Percentiles rank a stretch among this genome's conserved stretches.
phyloP scores from a whole-genome alignment of 2,888 invertebrate species.

The Brachyptera risi region DNA sequence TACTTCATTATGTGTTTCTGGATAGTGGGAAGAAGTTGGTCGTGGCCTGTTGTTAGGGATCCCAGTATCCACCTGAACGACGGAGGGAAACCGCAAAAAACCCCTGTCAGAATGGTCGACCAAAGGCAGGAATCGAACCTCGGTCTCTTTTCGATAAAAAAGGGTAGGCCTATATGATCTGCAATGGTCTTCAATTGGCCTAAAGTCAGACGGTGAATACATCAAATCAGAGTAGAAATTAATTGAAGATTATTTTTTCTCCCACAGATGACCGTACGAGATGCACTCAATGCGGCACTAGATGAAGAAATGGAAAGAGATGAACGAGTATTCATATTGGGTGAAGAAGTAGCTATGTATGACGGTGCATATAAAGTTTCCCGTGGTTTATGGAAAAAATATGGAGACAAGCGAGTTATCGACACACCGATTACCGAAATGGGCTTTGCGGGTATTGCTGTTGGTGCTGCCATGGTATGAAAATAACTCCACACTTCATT shows the following conservation, averaged over 20 bases:
- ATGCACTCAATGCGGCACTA: constrained; percentile 92
- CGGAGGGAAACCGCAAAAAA: too few species aligned
- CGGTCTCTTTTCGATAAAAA: not conserved
- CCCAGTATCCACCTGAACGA: too few species aligned
- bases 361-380: constrained; percentile 97
- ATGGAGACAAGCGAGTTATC: constrained; percentile 92
- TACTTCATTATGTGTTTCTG: too few species aligned
- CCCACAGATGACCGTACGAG: constrained; percentile 82
- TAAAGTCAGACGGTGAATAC: not conserved
- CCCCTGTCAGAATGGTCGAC: too few species aligned
- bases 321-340: constrained; percentile 83
- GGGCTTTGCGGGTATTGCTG: constrained; percentile 93
- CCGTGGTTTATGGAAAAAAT: constrained; percentile 95
- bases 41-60: too few species aligned
- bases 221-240: not conserved
- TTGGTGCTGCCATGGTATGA: constrained; percentile 81
- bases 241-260: not conserved
- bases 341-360: constrained; percentile 98
- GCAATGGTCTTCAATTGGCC: not conserved
- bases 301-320: constrained; percentile 96
- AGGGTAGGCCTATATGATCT: not conserved
- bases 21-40: too few species aligned
- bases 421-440: constrained; percentile 99
- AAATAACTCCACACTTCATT: not conserved
- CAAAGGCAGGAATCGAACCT: too few species aligned